Evolutionary conservation across 2,797 vertebrate genomes (phyloP), one percentile per base, ranked within the genome.

Genomic region (Micrastur ruficollis): DNA sequence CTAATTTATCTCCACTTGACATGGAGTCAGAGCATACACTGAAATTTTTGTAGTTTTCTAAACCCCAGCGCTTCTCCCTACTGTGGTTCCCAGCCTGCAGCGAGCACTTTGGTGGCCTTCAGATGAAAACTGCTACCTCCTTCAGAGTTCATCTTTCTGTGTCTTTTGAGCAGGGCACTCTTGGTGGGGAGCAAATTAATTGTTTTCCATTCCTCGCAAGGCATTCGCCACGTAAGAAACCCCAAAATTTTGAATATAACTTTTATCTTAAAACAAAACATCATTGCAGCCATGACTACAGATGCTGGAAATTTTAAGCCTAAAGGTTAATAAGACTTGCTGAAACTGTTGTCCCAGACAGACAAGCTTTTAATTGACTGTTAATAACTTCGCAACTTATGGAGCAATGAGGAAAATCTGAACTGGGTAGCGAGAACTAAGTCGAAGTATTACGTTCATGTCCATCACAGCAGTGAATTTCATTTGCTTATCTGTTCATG

Each of bases 101-200:
- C 1, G 29, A 38, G 36, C 4, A 3, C 44, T 32, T 3, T 4
- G 40, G 20, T 5, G 9, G 5, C 62, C 66, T 31, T 44, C 32
- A 2, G 34, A 8, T 2, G 5, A 22, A 14, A 44, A 5, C 15
- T 13, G n/a, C 61, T 21, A 1, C 76, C 58, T 47, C 36, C 19
- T 13, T 21, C 49, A 7, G 4, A 27, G n/a, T 1, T 11, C 42
- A 4, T 6, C 63, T 36, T 22, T 5, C 61, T 2, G 0, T 2
- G 10, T 2, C 61, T 23, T 27, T 17, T 3, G 11, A 38, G 73
- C 61, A 11, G 3, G 0, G 21, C 0, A 1, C 32, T 25, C 18
- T 5, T 14, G 14, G 15, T 12, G 32, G 32, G 11, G 32, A 71
- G 55, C 58, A 47, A 63, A 9, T 17, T 2, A 11, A n/a, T 6